Evolutionary conservation across 2,113 vertebrate species (phyloP).

Genomic region (Mungos mungo): DNA sequence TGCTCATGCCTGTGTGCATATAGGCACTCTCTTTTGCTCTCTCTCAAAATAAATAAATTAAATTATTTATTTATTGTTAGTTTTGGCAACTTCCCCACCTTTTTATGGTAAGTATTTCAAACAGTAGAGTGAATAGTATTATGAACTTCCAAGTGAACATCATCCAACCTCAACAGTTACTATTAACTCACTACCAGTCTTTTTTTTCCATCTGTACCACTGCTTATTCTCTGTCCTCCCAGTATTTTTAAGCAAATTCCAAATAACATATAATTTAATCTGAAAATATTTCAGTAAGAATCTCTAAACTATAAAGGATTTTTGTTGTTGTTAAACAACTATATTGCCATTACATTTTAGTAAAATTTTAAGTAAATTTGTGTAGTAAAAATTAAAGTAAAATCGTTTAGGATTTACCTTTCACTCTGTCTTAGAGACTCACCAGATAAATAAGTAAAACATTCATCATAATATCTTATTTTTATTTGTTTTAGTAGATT

Average conservation of each 20-base stretch:
- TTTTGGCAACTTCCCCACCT: not conserved
- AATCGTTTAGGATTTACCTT: not conserved
- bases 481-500: not conserved
- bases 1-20: no score
- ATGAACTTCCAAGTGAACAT: not conserved
- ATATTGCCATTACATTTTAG: not conserved
- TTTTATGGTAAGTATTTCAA: not conserved
- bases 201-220: not conserved
- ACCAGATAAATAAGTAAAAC: not conserved
- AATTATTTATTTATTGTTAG: no score
- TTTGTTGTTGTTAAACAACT: not conserved
- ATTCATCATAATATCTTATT: not conserved
- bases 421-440: not conserved
- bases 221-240: not conserved
- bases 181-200: not conserved
- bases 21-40: no score
- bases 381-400: conserved; percentile 1
- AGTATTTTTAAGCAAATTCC: not conserved
- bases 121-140: not conserved
- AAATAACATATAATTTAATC: not conserved
- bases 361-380: not conserved
- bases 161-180: not conserved
- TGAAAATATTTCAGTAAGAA: conserved; percentile 20
- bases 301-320: not conserved
- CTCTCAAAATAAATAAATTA: no score